Percentiles rank a stretch among this genome's conserved stretches.
Evolutionary conservation across 2,113 vertebrate genomes (phyloP).

Genomic region (Hymenochirus boettgeri): DNA sequence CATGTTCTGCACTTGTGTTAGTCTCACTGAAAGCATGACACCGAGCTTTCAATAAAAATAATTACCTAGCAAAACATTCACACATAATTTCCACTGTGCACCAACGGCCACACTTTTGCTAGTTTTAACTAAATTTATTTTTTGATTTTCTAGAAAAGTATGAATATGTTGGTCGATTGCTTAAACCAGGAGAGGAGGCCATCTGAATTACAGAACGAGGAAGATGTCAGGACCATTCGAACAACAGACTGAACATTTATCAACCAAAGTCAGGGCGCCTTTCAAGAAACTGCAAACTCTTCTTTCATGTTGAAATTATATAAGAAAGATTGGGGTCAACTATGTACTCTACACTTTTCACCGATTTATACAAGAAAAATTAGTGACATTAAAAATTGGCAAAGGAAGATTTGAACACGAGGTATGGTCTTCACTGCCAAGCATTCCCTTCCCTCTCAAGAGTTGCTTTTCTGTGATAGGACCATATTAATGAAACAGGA

Average conservation of each 20-base stretch:
- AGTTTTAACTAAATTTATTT: no score
- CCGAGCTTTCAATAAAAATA: no score
- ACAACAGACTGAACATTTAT: constrained; percentile 92
- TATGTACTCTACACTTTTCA: constrained; percentile 61
- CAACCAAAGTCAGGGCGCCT: constrained; percentile 90
- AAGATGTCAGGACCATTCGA: constrained; percentile 97
- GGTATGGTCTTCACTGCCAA: constrained; percentile 50
- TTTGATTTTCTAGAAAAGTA: constrained; percentile 95
- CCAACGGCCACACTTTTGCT: no score
- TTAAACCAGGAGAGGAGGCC: constrained; percentile 98
- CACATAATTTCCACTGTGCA: no score
- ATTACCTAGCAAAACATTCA: no score
- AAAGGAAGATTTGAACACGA: constrained; percentile 64
- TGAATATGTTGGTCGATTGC: constrained; percentile 93
- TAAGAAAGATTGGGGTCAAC: no score
- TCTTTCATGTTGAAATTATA: constrained; percentile 44
- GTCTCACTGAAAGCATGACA: no score
- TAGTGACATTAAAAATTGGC: no score
- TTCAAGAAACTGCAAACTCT: constrained; percentile 74
- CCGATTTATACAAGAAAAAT: constrained; percentile 65
- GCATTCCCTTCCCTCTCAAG: constrained; percentile 36
- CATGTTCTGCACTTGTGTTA: no score
- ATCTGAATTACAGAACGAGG: constrained; percentile 96
- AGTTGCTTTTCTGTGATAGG: constrained; percentile 62
- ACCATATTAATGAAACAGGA: constrained; percentile 55